Evolutionary conservation across 2,888 invertebrate genomes (phyloP).

Genomic region (Nycteola revayana): DNA sequence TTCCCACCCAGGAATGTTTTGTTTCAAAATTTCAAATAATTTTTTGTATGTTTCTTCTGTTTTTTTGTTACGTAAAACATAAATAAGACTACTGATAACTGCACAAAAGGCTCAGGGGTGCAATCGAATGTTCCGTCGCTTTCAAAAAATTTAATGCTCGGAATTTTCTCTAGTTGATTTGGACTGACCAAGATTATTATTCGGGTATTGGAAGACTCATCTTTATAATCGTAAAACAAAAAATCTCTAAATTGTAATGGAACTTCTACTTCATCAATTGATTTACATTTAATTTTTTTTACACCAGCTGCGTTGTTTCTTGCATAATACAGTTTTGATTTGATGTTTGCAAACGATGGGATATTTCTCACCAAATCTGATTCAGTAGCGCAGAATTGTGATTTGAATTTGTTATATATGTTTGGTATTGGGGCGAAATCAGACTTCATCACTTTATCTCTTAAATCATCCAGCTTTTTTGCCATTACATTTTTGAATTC

Average conservation of each 20-base stretch:
- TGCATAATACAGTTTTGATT: conserved; percentile 7
- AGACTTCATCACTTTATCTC: conserved; percentile 7
- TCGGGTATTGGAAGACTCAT: conserved; percentile 5
- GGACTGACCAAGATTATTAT: conserved; percentile 1
- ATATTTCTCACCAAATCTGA: conserved; percentile 7
- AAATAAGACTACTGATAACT: conserved; percentile 8
- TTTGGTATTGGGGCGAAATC: conserved; percentile 10
- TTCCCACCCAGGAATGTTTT: conserved; percentile 5
- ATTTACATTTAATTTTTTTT: conserved; percentile 9
- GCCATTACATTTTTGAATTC: conserved; percentile 7
- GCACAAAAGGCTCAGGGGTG: conserved; percentile 4
- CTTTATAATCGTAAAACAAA: conserved; percentile 7
- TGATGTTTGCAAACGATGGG: conserved; percentile 6
- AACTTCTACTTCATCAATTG: conserved; percentile 7
- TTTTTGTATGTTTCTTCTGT: conserved; percentile 6
- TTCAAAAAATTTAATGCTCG: background rate
- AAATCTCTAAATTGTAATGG: conserved; percentile 7
- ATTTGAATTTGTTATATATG: conserved; percentile 9
- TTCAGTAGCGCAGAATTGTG: conserved; percentile 6
- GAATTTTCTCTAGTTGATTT: background rate
- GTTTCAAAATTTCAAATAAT: conserved; percentile 6
- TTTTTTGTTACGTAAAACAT: conserved; percentile 10
- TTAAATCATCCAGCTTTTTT: conserved; percentile 8
- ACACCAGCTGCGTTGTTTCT: conserved; percentile 11
- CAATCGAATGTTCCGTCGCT: conserved; percentile 8